Base-by-base conservation (phyloP, 1,140 invertebrate genomes). In the Halictus rubicundus region DNA sequence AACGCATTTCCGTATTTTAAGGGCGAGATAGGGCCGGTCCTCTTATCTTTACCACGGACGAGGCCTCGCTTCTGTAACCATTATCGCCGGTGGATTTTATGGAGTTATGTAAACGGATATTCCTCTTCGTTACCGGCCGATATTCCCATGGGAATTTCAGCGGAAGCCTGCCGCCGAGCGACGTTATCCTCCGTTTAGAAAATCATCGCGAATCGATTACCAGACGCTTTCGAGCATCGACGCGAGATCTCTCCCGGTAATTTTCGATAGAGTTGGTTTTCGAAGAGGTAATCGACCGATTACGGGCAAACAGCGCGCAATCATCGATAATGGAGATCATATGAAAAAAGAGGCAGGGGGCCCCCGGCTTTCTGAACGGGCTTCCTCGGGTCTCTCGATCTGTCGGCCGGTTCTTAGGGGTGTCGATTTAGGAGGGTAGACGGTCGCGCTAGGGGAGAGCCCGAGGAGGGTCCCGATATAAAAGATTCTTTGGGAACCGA, bases 401-500 rank as follows among this genome's bases (percentile, higher is more conserved):
- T 79, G 82, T 72, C 78, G 78, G 54, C 59, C 64, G n/a, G 76
- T 69, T 85, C 79, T 85, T 82, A 85, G 83, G 84, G 83, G 83
- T 81, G 54, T 49, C 74, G 80, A 82, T 85, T 78, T 81, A 68
- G 84, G 85, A 83, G 89, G 88, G 88, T 88, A 89, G 86, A 88
- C 85, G 21, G 73, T 74, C 66, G 82, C 69, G 81, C 84, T 89
- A 88, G 89, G 89, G 89, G 88, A 88, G 81, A 88, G 54, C 77
- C 73, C 12, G 80, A 87, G 82, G 84, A 88, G 88, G 88, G 88
- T 88, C 86, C 66, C 74, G 72, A 88, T 90, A 91, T 91, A 90
- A 92, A 91, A 88, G 89, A 91, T 81, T 90, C 91, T 91, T 93
- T 92, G 92, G 92, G 91, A 93, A 93, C 92, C 88, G 74, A 87